Evolutionary conservation across 1,140 invertebrate species (phyloP).

Genomic region (Onthophagus taurus): DNA sequence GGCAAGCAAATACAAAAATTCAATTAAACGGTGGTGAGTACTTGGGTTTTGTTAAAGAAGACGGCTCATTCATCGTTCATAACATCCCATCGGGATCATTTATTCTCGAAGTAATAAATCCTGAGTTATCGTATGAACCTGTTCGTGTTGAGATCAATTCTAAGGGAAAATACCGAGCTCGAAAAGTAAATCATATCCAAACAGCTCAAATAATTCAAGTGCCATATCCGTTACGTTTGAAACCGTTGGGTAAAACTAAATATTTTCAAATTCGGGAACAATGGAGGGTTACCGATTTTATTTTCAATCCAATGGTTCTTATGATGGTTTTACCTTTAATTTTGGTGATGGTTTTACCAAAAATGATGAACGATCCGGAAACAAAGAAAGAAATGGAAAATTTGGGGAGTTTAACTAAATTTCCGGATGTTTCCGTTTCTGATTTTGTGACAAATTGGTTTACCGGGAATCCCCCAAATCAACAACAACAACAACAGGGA

Average conservation of each 20-base stretch:
- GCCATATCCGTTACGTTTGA: constrained; percentile 84
- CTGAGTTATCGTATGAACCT: constrained; percentile 85
- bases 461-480: constrained; percentile 43
- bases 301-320: constrained; percentile 95
- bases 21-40: constrained; percentile 82
- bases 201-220: constrained; percentile 79
- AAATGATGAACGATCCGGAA: constrained; percentile 95
- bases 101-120: constrained; percentile 85
- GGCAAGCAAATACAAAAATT: constrained; percentile 69
- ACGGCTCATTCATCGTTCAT: constrained; percentile 86
- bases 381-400: constrained; percentile 91
- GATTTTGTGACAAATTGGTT: constrained; percentile 79
- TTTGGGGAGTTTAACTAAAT: constrained; percentile 70
- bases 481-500: too few species aligned
- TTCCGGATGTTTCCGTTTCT: constrained; percentile 85
- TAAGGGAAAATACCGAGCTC: constrained; percentile 90
- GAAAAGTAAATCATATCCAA: constrained; percentile 92
- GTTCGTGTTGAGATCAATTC: constrained; percentile 90
- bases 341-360: constrained; percentile 86
- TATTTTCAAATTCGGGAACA: constrained; percentile 94
- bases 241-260: constrained; percentile 66
- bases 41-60: constrained; percentile 65
- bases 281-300: constrained; percentile 88
- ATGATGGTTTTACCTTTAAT: constrained; percentile 94
- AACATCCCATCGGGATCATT: constrained; percentile 92